These are phyloP conservation scores for Mastomys natalensis DNA, from an alignment of 2,113 vertebrate species.

Conservation along the genomic window DNA sequence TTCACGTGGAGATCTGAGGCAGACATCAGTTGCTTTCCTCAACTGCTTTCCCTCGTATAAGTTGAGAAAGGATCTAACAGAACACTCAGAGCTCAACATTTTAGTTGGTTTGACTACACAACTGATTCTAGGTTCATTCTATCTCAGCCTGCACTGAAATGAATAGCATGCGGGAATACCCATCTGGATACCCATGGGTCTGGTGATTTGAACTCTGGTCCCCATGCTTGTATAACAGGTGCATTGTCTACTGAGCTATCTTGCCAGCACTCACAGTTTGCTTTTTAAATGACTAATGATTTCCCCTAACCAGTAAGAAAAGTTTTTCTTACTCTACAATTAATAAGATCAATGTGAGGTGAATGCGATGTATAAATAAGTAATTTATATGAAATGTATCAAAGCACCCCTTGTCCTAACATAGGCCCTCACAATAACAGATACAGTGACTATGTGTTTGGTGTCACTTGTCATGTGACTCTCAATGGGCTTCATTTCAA, in stretches of 20 bases:
- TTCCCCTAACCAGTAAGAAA: too few relatives aligned
- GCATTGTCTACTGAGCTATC: background rate
- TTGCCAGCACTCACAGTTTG: background rate
- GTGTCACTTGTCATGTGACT: background rate
- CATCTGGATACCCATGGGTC: background rate
- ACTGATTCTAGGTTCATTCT: background rate
- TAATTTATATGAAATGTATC: background rate
- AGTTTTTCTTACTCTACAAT: background rate
- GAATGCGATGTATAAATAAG: background rate
- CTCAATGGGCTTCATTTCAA: background rate
- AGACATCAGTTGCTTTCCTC: background rate
- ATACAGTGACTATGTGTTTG: background rate
- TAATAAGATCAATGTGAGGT: background rate
- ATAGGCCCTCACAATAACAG: background rate
- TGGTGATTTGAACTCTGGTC: background rate
- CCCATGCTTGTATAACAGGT: background rate
- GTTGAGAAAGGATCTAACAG: background rate
- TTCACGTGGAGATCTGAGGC: background rate
- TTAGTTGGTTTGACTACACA: background rate
- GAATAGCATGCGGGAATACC: background rate
- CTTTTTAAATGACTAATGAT: background rate
- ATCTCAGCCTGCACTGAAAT: background rate
- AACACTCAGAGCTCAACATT: background rate
- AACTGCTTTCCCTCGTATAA: background rate
- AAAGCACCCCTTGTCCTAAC: background rate